A percentile compares a stretch with the other conserved stretches of the same genome.
phyloP scores from a whole-genome alignment of 2,113 vertebrate species.

The Microtus richardsoni region DNA sequence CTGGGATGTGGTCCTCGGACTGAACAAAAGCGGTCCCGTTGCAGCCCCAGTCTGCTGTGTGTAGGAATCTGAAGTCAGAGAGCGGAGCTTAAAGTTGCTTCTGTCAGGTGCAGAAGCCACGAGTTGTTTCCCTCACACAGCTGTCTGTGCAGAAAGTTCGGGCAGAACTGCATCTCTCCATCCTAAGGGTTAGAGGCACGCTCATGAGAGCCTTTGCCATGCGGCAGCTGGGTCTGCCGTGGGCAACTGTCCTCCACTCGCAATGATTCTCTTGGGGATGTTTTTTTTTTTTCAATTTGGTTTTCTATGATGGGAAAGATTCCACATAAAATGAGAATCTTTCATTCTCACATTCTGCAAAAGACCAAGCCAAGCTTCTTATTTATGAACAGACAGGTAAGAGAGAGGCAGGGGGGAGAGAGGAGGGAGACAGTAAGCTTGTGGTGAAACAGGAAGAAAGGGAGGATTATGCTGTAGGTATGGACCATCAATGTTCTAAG shows the following conservation, averaged over 20 bases:
- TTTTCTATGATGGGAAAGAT: constrained; percentile 64
- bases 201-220: neutral
- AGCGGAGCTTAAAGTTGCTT: constrained; percentile 9
- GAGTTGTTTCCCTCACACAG: constrained; percentile 45
- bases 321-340: constrained; percentile 70
- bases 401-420: too few species aligned
- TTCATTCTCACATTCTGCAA: constrained; percentile 58
- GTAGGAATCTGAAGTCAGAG: constrained; percentile 52
- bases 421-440: neutral
- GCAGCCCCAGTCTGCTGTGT: neutral
- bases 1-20: neutral
- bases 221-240: constrained; percentile 62
- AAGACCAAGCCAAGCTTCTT: constrained; percentile 59
- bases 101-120: constrained; percentile 55
- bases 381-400: constrained; percentile 48
- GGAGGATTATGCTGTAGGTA: neutral
- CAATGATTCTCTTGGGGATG: constrained; percentile 34
- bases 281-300: constrained; percentile 55
- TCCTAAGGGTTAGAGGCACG: constrained; percentile 9
- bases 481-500: neutral
- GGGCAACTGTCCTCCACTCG: constrained; percentile 67
- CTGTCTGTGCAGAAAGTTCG: constrained; percentile 75
- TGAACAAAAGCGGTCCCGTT: constrained; percentile 57
- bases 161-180: neutral
- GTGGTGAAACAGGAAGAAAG: neutral